Percentiles rank a stretch among this genome's conserved stretches.
Conservation (phyloP, 2,113 vertebrate genomes). For the Naja naja region DNA sequence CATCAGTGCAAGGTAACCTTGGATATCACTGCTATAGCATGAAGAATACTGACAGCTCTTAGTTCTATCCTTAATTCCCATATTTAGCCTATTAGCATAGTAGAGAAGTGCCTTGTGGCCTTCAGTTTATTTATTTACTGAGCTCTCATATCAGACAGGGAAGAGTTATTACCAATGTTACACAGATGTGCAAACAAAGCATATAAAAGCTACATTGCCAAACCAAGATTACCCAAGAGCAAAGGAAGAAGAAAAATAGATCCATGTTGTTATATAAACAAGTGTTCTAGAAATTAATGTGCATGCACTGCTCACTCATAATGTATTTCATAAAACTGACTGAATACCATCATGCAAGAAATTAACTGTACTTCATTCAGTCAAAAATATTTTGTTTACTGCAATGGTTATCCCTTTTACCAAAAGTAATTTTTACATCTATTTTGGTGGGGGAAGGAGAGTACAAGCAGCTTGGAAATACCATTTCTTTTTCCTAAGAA, state of each 20-base stretch:
- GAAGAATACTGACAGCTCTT: background rate
- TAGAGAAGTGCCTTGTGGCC: conserved; percentile 14
- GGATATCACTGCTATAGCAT: conserved; percentile 15
- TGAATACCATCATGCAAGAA: background rate
- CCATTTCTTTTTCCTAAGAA: background rate
- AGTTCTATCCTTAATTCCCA: background rate
- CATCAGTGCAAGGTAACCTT: conserved; percentile 10
- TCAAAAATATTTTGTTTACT: background rate
- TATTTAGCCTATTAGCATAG: conserved; percentile 1
- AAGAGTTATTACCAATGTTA: conserved; percentile 15
- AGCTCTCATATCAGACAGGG: background rate
- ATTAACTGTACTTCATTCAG: background rate
- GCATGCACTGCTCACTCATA: background rate
- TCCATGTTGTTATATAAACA: background rate
- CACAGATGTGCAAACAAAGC: conserved; percentile 17
- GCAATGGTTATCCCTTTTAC: background rate
- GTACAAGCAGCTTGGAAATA: background rate
- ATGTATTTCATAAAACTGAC: background rate
- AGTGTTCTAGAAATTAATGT: background rate
- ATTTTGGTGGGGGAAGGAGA: background rate
- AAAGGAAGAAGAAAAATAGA: background rate
- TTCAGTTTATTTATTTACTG: conserved; percentile 18
- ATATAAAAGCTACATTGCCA: background rate
- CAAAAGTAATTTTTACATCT: background rate
- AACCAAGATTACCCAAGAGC: conserved; percentile 3